Conservation (phyloP, 2,113 vertebrate species). For the Salvelinus sp. region DNA sequence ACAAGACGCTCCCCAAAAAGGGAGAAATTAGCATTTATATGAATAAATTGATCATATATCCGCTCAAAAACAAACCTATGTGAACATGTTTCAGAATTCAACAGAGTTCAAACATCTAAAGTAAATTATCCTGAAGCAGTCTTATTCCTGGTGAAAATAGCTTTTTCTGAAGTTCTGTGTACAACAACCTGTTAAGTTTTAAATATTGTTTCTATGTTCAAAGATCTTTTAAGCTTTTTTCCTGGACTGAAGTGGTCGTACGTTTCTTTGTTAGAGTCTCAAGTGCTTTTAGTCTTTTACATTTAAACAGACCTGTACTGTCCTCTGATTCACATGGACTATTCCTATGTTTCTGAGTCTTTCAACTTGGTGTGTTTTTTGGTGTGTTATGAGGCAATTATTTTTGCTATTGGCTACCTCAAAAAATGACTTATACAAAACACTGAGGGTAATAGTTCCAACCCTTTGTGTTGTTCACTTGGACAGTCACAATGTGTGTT, state of each 20-base stretch:
- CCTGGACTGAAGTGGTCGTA: background rate
- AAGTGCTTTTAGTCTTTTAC: conserved; percentile 26
- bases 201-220: background rate
- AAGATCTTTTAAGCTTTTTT: background rate
- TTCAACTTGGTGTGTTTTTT: background rate
- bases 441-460: background rate
- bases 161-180: background rate
- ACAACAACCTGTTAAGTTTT: background rate
- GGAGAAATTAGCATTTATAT: conserved; percentile 72
- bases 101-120: conserved; percentile 27
- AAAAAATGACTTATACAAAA: background rate
- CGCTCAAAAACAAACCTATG: conserved; percentile 42
- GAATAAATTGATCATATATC: conserved; percentile 70
- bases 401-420: conserved; percentile 5
- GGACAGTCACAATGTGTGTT: background rate
- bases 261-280: conserved; percentile 21
- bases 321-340: conserved; percentile 17
- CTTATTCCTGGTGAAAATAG: conserved; percentile 1
- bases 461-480: background rate
- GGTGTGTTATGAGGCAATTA: background rate
- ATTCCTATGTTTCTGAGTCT: background rate
- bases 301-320: conserved; percentile 36
- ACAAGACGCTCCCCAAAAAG: conserved; percentile 73
- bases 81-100: conserved; percentile 35
- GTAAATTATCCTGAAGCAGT: conserved; percentile 13